These are phyloP conservation scores for Vesta saturnalis DNA, from an alignment of 2,888 invertebrate genomes.

Conservation along the genomic window DNA sequence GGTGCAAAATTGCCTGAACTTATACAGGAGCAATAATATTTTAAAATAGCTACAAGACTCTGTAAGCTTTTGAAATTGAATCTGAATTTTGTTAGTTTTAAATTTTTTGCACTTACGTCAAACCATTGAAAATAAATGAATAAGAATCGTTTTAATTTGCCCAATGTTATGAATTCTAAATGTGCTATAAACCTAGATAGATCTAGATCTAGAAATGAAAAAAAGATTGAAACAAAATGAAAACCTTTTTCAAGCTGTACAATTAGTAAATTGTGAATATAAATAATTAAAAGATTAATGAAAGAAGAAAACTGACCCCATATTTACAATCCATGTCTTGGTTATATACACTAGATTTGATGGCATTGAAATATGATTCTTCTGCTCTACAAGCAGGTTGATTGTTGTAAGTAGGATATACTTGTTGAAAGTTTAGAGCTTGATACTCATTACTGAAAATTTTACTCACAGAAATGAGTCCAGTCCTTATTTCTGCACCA, in stretches of 20 bases:
- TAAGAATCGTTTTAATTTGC: neutral
- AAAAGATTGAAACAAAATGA: constrained; percentile 41
- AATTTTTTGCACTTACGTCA: neutral
- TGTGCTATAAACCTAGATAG: neutral
- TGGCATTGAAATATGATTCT: constrained; percentile 43
- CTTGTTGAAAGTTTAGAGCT: constrained; percentile 47
- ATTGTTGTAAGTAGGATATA: constrained; percentile 47
- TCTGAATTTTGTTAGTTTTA: neutral
- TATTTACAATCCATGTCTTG: constrained; percentile 49
- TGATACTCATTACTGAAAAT: constrained; percentile 48
- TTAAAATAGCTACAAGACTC: neutral
- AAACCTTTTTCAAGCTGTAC: constrained; percentile 34
- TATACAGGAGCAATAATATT: no score
- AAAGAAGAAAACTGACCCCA: constrained; percentile 48
- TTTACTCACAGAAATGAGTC: constrained; percentile 50
- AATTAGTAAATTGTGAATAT: constrained; percentile 19
- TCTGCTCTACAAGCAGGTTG: constrained; percentile 43
- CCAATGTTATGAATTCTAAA: neutral
- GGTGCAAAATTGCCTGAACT: no score
- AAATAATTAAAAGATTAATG: constrained; percentile 19
- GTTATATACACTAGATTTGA: constrained; percentile 49
- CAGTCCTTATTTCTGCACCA: constrained; percentile 40
- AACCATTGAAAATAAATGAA: no score
- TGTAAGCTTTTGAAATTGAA: neutral
- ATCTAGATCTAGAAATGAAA: neutral